Conservation (phyloP, 1,140 invertebrate species). For the Formica exsecta region DNA sequence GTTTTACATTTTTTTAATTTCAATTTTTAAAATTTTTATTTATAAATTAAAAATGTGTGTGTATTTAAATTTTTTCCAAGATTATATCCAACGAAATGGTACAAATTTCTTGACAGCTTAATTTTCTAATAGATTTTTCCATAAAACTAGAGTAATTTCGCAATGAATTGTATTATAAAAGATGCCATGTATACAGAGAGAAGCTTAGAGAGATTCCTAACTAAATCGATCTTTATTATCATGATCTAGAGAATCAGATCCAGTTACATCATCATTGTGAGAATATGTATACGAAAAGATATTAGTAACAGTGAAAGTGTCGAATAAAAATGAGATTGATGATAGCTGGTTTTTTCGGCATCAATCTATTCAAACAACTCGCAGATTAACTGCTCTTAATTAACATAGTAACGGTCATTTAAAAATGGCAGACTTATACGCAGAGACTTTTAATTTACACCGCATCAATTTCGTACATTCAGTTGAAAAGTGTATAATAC, state of each 20-base stretch:
- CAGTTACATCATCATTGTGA: conserved; percentile 30
- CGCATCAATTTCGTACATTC: not conserved
- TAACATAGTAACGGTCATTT: not conserved
- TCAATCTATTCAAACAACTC: conserved; percentile 21
- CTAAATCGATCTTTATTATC: conserved; percentile 46
- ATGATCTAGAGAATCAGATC: conserved; percentile 30
- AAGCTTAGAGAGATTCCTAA: not conserved
- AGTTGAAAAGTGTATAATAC: not conserved
- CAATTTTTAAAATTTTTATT: not conserved
- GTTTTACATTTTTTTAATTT: not conserved
- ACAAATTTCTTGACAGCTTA: not conserved
- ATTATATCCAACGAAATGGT: not conserved
- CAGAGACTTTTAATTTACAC: not conserved
- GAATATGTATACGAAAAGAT: not conserved
- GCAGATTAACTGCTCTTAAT: not conserved
- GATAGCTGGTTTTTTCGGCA: conserved; percentile 22
- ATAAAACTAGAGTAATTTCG: not conserved
- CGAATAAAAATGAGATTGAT: conserved; percentile 43
- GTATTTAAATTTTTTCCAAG: too few species aligned
- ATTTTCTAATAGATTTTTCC: not conserved
- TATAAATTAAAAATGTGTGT: too few species aligned
- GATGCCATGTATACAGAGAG: not conserved
- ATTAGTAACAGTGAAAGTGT: conserved; percentile 52
- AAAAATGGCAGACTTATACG: not conserved
- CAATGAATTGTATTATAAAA: not conserved